Evolutionary conservation across 2,113 vertebrate species (phyloP), one percentile per base, ranked within the genome.

Genomic region (Prunella himalayana): DNA sequence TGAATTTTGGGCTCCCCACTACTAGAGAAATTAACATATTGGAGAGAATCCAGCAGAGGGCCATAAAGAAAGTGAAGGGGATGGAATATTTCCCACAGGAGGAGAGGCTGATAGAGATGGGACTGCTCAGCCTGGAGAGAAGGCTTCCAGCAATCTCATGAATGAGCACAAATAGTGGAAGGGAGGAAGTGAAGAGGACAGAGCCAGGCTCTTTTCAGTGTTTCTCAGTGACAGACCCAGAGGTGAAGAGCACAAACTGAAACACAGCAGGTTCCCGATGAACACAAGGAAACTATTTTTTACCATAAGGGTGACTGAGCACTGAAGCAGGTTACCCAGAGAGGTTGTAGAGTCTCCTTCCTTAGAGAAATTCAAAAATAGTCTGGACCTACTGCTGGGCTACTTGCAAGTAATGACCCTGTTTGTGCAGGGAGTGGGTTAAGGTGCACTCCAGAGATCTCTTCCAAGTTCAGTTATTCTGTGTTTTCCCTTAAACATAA

Each of bases 281-380:
- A 75, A 49, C 31, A 44, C 22, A 28, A 47, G 6, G 19, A 41
- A 82, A 31, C 14, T 7, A 21, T 22, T 49, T 76, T 61, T 54
- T 68, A 41, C 61, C 1, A 2, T 31, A 17, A 53, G 24, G 9
- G 3, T 53, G 24, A 75, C 39, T 0, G 0, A 68, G 39, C 11
- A 68, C 16, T 18, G 39, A 22, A 68, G 61, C n/a, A 82, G 9
- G 16, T 61, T 41, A 69, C 5, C n/a, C n/a, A 42, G 25, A 54
- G 41, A 14, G 16, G 17, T 31, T 76, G 25, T 9, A 37, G 21
- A 60, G 15, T 20, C 15, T 42, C 54, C 10, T 14, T 54, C 31
- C 25, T 31, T 11, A 10, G 17, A 42, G 35, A 82, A 69, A 33
- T 37, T 56, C 0, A 69, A 61, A 76, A 61, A 4, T 4, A 69